These are phyloP conservation scores for Acrocera orbiculus DNA, from an alignment of 2,888 invertebrate genomes.

Conservation along the genomic window DNA sequence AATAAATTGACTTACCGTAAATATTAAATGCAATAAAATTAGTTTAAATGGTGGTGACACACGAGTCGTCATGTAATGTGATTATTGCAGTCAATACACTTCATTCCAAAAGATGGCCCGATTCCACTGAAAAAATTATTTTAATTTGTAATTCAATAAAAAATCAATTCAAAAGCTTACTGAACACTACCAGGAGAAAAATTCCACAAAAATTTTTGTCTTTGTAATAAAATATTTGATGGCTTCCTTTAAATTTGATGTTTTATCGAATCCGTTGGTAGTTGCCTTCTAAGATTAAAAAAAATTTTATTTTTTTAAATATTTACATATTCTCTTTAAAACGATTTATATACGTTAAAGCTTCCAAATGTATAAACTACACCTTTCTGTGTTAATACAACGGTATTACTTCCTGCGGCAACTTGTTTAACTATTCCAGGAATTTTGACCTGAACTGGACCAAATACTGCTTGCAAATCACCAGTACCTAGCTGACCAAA, in stretches of 20 bases:
- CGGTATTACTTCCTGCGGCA: constrained; percentile 90
- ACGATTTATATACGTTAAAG: constrained; percentile 66
- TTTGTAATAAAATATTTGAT: constrained; percentile 21
- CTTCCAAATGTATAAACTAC: constrained; percentile 87
- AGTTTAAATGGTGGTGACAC: too few relatives aligned
- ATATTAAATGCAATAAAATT: too few relatives aligned
- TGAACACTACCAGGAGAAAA: constrained; percentile 29
- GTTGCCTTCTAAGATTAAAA: constrained; percentile 38
- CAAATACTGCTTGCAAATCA: constrained; percentile 59
- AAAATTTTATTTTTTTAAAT: constrained; percentile 4
- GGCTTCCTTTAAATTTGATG: constrained; percentile 19
- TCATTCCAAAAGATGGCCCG: constrained; percentile 74
- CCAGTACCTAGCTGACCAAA: constrained; percentile 90
- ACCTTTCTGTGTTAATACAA: constrained; percentile 69
- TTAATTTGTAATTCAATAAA: constrained; percentile 2
- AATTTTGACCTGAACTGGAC: constrained; percentile 59
- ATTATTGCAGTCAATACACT: too few relatives aligned
- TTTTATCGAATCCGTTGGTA: constrained; percentile 27
- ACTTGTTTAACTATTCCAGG: constrained; percentile 55
- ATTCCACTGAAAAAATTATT: constrained; percentile 30
- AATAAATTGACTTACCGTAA: too few relatives aligned
- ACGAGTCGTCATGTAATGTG: too few relatives aligned
- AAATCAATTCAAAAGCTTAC: constrained; percentile 16
- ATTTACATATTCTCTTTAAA: too few relatives aligned
- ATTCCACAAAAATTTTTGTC: constrained; percentile 31